A percentile compares a stretch with the other conserved stretches of the same genome.
Evolutionary conservation across 2,113 vertebrate species (phyloP).

Genomic region (Chionis minor): DNA sequence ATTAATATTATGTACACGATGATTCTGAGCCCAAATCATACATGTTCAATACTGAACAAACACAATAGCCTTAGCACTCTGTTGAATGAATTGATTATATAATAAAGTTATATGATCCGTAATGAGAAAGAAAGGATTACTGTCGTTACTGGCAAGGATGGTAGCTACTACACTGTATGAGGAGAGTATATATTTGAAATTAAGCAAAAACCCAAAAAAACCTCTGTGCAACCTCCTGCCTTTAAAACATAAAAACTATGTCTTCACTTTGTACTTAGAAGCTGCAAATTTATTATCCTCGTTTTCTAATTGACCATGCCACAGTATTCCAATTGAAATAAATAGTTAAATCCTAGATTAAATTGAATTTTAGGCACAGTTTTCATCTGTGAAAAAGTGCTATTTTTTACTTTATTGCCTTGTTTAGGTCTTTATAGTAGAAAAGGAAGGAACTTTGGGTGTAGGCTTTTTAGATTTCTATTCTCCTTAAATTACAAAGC

Average conservation of each 20-base stretch:
- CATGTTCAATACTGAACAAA: neutral
- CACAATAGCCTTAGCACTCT: neutral
- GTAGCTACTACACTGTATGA: neutral
- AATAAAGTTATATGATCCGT: neutral
- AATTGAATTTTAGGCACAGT: neutral
- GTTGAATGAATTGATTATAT: neutral
- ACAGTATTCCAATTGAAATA: neutral
- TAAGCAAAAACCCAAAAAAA: neutral
- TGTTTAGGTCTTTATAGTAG: neutral
- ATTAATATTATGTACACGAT: neutral
- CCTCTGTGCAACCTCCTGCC: neutral
- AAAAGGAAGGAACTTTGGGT: neutral
- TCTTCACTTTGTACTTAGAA: neutral
- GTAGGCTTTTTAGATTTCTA: neutral
- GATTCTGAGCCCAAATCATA: neutral
- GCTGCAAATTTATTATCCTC: neutral
- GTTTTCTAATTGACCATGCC: neutral
- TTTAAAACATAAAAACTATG: neutral
- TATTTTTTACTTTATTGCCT: neutral
- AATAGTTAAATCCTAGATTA: neutral
- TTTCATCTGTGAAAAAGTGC: neutral
- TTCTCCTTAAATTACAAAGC: neutral
- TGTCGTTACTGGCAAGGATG: neutral
- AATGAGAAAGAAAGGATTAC: neutral
- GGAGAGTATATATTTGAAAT: neutral